Conservation (phyloP, 1,140 invertebrate genomes). For the Brachionus sp. region DNA sequence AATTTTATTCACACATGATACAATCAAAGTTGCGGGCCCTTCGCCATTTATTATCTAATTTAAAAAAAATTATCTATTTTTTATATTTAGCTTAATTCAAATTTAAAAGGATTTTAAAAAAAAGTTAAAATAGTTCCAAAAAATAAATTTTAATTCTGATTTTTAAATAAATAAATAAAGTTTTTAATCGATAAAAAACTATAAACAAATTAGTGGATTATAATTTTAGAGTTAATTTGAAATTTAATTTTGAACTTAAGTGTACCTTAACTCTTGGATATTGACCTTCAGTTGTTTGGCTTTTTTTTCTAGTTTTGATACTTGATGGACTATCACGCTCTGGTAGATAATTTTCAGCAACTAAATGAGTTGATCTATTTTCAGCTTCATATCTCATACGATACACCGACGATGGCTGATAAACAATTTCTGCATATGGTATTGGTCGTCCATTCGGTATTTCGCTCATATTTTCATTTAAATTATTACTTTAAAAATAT, state of each 20-base stretch:
- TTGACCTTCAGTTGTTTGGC: not conserved
- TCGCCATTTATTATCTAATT: slow-evolving; percentile 6
- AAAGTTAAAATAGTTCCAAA: not conserved
- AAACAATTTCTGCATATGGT: slow-evolving; percentile 4
- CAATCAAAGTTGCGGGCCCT: slow-evolving; percentile 17
- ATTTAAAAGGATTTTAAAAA: not conserved
- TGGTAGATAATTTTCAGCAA: not conserved
- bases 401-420: not conserved
- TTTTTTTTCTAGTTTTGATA: not conserved
- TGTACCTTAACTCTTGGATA: not conserved
- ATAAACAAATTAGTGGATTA: no score
- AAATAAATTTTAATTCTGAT: no score
- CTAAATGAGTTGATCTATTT: not conserved
- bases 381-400: slow-evolving; percentile 36
- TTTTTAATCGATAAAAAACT: no score
- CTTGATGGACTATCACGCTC: not conserved
- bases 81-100: no score
- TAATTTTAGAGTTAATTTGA: no score
- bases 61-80: not conserved
- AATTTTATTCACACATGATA: not conserved
- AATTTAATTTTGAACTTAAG: not conserved
- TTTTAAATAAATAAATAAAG: no score
- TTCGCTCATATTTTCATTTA: not conserved
- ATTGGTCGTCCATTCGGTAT: not conserved
- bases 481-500: not conserved